Evolutionary conservation across 2,113 vertebrate species (phyloP), one percentile per base, ranked within the genome.

Genomic region (Marmota monax): DNA sequence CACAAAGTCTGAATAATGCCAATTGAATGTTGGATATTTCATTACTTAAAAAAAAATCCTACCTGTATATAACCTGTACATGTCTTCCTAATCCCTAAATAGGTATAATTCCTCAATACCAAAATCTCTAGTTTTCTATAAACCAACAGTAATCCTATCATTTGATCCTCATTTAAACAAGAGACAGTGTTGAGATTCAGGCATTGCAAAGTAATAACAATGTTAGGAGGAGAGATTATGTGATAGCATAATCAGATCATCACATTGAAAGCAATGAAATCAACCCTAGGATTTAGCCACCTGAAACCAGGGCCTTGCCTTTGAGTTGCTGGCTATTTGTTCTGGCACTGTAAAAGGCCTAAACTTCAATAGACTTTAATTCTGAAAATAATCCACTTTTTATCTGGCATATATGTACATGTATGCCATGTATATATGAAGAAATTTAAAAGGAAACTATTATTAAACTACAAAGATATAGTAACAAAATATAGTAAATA

Each of bases 71-170:
- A 25, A 85, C 5, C 13, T 58, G 22, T 85, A 65, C 4, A 0
- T 82, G 69, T 80, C 74, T 91, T 70, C 69, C 48, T 90, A 61
- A 56, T 85, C 90, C 53, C 77, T 88, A 67, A 92, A 32, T 18
- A 88, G 2, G 22, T 17, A 10, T 88, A 74, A 88, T 87, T 77
- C 45, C 67, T 86, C 61, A 58, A 27, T 32, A 85, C 48, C 37
- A 82, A 53, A 92, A 76, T 18, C 12, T 83, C 53, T 37, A 4
- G 83, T 90, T 51, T 79, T 29, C 34, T 61, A 63, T 42, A 85
- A 84, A 48, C 34, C 48, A 80, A 4, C 56, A 42, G n/a, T 88
- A 93, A 92, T 87, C 53, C 22, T 48, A 72, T 23, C 20, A 22
- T 58, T 58, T 58, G 6, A 58, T 58, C 56, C 56, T 58, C 56